A percentile compares a stretch with the other conserved stretches of the same genome.
phyloP scores from a whole-genome alignment of 1,140 invertebrate genomes.

The Drosophila mauritiana region DNA sequence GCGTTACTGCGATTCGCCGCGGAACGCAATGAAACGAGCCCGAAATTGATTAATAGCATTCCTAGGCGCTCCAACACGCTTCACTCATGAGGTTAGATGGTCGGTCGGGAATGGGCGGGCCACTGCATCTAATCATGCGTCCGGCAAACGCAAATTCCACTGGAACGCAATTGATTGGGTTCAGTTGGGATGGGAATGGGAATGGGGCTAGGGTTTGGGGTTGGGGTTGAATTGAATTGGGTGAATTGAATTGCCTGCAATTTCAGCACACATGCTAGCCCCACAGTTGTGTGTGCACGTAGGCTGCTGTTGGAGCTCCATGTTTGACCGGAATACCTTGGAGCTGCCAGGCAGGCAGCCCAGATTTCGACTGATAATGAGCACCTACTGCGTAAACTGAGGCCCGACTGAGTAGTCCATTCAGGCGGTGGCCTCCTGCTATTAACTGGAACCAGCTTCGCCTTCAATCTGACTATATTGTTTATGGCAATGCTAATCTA shows the following conservation, averaged over 20 bases:
- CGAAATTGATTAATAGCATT: constrained; percentile 76
- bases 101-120: neutral
- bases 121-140: constrained; percentile 42
- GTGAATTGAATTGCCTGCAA: constrained; percentile 12
- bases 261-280: constrained; percentile 9
- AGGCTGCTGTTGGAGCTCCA: neutral
- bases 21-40: constrained; percentile 50
- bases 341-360: constrained; percentile 4
- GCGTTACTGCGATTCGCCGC: constrained; percentile 64
- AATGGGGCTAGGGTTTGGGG: neutral
- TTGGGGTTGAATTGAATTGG: neutral
- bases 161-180: constrained; percentile 32
- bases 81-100: constrained; percentile 13
- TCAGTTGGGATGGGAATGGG: neutral
- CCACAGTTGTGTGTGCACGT: neutral
- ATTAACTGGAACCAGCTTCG: neutral
- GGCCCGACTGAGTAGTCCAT: neutral
- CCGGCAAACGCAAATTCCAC: constrained; percentile 32
- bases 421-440: neutral
- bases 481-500: no score
- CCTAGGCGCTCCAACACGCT: constrained; percentile 22
- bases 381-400: constrained; percentile 5
- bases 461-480: neutral
- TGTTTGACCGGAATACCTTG: constrained; percentile 9
- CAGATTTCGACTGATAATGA: constrained; percentile 25